Evolutionary conservation across 2,797 vertebrate genomes (phyloP).

Genomic region (Trachops cirrhosus): DNA sequence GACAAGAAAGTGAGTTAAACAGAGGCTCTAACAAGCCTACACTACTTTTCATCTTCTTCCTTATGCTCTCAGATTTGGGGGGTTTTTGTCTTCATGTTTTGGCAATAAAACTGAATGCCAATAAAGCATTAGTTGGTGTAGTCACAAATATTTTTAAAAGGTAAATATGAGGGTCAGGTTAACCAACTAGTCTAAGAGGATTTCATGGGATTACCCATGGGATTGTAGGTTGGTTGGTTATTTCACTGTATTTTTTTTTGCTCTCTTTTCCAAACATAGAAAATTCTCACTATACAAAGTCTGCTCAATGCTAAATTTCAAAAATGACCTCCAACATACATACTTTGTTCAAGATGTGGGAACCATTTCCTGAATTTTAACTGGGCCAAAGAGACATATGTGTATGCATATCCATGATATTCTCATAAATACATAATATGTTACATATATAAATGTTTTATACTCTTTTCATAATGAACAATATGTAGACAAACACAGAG

Average conservation of each 20-base stretch:
- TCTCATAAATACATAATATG: conserved; percentile 80
- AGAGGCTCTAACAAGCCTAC: neutral
- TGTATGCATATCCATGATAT: conserved; percentile 80
- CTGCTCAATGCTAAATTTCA: conserved; percentile 71
- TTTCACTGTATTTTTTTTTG: conserved; percentile 46
- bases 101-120: conserved; percentile 54
- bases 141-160: conserved; percentile 48
- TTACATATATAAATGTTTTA: conserved; percentile 80
- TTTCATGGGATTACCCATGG: neutral
- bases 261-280: conserved; percentile 53
- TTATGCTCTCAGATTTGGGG: conserved; percentile 30
- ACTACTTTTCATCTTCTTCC: conserved; percentile 47
- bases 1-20: neutral
- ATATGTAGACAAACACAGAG: conserved; percentile 79
- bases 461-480: conserved; percentile 79
- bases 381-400: conserved; percentile 81
- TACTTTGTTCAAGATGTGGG: conserved; percentile 77
- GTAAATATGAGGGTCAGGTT: neutral
- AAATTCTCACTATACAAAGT: conserved; percentile 54
- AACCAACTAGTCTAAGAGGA: conserved; percentile 55
- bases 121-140: neutral
- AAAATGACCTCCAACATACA: conserved; percentile 79
- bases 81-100: neutral
- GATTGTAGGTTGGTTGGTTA: neutral
- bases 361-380: conserved; percentile 78